A percentile compares a stretch with the other conserved stretches of the same genome.
Conservation (phyloP, 2,797 vertebrate species). For the Gadopsis bispinosus region DNA sequence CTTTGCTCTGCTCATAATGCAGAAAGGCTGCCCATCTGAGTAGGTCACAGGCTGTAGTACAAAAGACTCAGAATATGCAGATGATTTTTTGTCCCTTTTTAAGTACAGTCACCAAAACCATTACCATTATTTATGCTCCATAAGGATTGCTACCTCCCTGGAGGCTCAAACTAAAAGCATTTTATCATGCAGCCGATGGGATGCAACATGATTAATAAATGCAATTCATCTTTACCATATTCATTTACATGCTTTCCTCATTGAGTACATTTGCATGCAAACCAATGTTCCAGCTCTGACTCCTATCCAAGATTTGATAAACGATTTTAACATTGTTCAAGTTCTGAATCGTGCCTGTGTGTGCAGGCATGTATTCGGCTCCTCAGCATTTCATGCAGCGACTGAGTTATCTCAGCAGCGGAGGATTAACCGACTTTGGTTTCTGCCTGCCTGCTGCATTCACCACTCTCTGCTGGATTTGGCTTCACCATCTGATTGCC, state of each 20-base stretch:
- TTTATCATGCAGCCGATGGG: not conserved
- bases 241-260: not conserved
- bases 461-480: constrained; percentile 28
- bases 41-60: not conserved
- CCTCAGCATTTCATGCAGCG: not conserved
- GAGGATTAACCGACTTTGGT: constrained; percentile 66
- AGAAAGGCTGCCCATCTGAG: constrained; percentile 7
- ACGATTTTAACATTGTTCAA: not conserved
- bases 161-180: constrained; percentile 22
- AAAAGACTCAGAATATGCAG: not conserved
- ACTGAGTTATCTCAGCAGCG: constrained; percentile 20
- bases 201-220: not conserved
- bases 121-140: not conserved
- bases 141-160: not conserved
- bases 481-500: constrained; percentile 25
- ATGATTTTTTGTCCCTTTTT: not conserved
- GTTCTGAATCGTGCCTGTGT: not conserved
- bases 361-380: constrained; percentile 15
- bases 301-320: not conserved
- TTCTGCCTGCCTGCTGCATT: constrained; percentile 24
- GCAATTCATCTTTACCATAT: not conserved
- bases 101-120: not conserved
- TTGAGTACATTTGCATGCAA: not conserved
- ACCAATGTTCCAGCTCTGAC: not conserved
- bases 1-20: constrained; percentile 7